Base-by-base conservation (phyloP, 2,888 invertebrate species). In the Phymatocera aterrima region DNA sequence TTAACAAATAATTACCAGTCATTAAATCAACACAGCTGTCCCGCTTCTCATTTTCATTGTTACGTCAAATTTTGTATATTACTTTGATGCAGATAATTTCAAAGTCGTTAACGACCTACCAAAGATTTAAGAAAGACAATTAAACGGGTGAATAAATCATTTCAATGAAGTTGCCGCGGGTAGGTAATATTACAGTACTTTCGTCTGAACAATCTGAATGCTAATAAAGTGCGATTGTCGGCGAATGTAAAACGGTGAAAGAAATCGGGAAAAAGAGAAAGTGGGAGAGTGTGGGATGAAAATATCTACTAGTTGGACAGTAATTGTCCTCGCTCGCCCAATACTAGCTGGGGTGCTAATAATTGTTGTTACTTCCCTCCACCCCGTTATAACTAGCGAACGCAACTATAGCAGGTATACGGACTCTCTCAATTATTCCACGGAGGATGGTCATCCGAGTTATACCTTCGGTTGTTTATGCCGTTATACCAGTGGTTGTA, bases 91-190 rank as follows among this genome's bases (percentile, higher is more conserved):
- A 43, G 24, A 68, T 40, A 28, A 57, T 68, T 24, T 28, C 24
- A 46, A 3, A 68, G 40, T 68, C 68, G 15, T 43, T 68, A 46
- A 43, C 24, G 15, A 46, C 40, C 24, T 24, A 46, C 15, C 15
- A 68, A 46, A 68, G 40, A 43, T 68, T 68, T 28, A 68, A 6
- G 43, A 43, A 68, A 64, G 34, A 64, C 15, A 68, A 68, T 68
- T 68, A 68, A 68, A 68, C 68, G 68, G 43, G 15, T 24, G 68
- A 68, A 46, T 68, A 68, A 68, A 68, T 46, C 24, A 68, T 68
- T 46, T 28, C 68, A 68, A 68, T 46, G 21, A 43, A 68, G 18
- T 43, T 34, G 43, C 6, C 68, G 4, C 61, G 37, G 37, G 6
- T 64, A 0, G 61, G 61, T 64, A 64, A 37, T 64, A 37, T 18